Evolutionary conservation across 2,113 vertebrate genomes (phyloP), one percentile per base, ranked within the genome.

Genomic region (Cricetomys ansorgei): DNA sequence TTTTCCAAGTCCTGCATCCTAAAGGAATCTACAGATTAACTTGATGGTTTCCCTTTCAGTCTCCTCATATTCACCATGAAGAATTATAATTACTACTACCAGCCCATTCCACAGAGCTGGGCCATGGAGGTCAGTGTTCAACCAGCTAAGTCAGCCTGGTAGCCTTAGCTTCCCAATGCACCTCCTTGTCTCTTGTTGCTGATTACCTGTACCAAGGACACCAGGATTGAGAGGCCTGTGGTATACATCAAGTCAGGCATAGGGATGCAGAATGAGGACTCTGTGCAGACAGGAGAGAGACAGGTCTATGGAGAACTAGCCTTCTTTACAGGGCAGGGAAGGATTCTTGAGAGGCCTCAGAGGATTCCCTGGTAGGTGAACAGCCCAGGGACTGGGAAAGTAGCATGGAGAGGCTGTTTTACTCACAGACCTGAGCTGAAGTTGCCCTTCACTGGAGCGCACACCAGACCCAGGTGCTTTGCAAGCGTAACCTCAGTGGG

Each of bases 151-250:
- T 3, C 65, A 70, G 69, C 11, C 31, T 4, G 57, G 23, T 0
- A 5, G 0, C 27, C 29, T 11, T 9, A 4, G 37, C 6, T 10
- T 29, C n/a, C 4, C 1, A 2, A 43, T 0, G 3, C 1, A 0
- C 29, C 40, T 0, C 19, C 55, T 45, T 2, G 23, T 15, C 67
- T 9, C 4, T 4, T 2, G 17, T 37, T 5, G 40, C 65, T 34
- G 70, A 15, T 43, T 21, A 0, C 13, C 16, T 2, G 0, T 57
- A 15, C 13, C 31, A 6, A 1, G 45, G 48, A 31, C 4, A 8
- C 7, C 50, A 50, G 34, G 34, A 34, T 5, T 16, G 53, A 13
- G 50, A 86, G 1, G 0, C 48, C 65, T 37, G n/a, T 23, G 3
- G 4, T 34, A 13, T 11, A 27, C n/a, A 53, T 53, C 3, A 17